Conservation (phyloP, 2,113 vertebrate genomes). For the Noturus placidus region DNA sequence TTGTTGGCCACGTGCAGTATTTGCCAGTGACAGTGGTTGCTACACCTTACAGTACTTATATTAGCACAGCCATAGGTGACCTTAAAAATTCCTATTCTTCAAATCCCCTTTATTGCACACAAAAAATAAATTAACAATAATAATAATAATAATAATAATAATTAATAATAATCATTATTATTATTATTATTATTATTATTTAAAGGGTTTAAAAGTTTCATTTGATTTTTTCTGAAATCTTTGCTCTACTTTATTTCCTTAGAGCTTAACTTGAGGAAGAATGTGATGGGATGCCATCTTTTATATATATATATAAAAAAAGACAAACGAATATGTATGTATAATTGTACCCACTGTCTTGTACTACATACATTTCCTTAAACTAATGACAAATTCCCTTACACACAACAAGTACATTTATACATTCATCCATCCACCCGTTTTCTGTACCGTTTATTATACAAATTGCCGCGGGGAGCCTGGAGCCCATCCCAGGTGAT, state of each 20-base stretch:
- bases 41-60: background rate
- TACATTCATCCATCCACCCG: background rate
- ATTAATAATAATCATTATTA: background rate
- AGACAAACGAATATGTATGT: background rate
- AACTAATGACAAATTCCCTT: background rate
- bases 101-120: background rate
- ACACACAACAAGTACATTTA: background rate
- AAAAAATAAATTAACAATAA: background rate
- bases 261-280: background rate
- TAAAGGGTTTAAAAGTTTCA: background rate
- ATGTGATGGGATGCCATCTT: background rate
- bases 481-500: too few species aligned
- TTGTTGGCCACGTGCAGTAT: constrained; percentile 1
- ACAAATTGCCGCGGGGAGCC: too few species aligned
- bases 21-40: background rate
- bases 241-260: background rate
- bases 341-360: background rate
- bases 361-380: background rate
- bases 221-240: background rate
- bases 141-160: background rate
- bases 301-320: background rate
- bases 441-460: too few species aligned
- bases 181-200: too few species aligned
- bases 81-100: background rate
- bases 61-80: background rate